These are phyloP conservation scores for Galeopsomyia nigrocyanea DNA, from an alignment of 2,888 invertebrate species.

Conservation along the genomic window DNA sequence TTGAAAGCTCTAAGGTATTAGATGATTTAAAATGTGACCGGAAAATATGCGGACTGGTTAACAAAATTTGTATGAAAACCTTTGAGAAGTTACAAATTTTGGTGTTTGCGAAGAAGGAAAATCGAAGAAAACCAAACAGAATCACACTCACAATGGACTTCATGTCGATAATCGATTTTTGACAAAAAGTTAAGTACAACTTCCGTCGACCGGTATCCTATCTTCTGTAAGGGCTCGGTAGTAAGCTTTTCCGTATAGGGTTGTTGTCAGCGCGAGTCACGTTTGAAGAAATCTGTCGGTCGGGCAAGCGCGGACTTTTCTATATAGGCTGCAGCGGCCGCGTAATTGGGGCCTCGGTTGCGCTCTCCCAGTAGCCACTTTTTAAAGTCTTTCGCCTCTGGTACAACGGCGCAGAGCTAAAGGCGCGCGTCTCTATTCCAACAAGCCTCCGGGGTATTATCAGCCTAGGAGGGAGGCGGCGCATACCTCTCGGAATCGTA, in stretches of 20 bases:
- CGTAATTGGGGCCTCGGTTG: slow-evolving; percentile 58
- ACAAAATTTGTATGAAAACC: no score
- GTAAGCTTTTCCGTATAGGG: slow-evolving; percentile 15
- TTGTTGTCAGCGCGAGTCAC: slow-evolving; percentile 57
- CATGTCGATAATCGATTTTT: slow-evolving; percentile 50
- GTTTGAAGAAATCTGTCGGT: slow-evolving; percentile 60
- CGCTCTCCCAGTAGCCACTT: slow-evolving; percentile 58
- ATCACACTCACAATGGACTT: slow-evolving; percentile 59
- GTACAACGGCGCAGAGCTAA: slow-evolving; percentile 53
- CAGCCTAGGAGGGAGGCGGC: slow-evolving; percentile 27
- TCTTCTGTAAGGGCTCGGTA: no score
- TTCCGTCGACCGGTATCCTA: no score
- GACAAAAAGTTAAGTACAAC: no score
- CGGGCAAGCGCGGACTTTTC: slow-evolving; percentile 58
- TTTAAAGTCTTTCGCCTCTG: slow-evolving; percentile 63
- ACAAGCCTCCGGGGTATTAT: slow-evolving; percentile 52
- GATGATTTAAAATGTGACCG: no score
- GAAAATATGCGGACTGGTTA: no score
- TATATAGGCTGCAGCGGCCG: slow-evolving; percentile 59
- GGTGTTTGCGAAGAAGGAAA: no score
- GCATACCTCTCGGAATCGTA: slow-evolving; percentile 52
- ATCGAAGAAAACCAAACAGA: no score
- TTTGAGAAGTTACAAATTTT: no score
- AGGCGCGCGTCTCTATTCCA: slow-evolving; percentile 47
- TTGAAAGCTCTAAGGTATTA: no score